phyloP scores from a whole-genome alignment of 2,888 invertebrate species.

The Luperina testacea region DNA sequence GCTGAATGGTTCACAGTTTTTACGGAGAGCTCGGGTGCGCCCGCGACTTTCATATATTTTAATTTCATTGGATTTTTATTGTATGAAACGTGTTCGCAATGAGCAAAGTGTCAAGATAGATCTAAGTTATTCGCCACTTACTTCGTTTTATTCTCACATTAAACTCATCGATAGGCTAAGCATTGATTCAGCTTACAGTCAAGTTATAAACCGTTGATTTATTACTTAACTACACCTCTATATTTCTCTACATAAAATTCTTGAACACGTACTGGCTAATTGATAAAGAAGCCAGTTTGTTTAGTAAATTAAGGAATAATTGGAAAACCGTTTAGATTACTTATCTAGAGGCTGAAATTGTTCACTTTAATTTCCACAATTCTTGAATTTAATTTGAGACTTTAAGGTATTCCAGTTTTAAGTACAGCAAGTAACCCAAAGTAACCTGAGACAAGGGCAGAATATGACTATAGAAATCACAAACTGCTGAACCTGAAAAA shows the following conservation, averaged over 20 bases:
- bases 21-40: constrained; percentile 61
- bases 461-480: neutral
- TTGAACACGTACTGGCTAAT: neutral
- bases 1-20: constrained; percentile 79
- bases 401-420: neutral
- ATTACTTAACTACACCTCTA: constrained; percentile 50
- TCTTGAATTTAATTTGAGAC: neutral
- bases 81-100: constrained; percentile 71
- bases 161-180: constrained; percentile 49
- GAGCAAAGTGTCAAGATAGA: constrained; percentile 56
- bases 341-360: neutral
- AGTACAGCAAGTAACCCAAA: neutral
- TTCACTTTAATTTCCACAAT: neutral
- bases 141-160: constrained; percentile 41
- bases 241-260: constrained; percentile 14
- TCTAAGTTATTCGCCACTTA: constrained; percentile 62
- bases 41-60: constrained; percentile 68
- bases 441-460: neutral
- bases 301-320: neutral
- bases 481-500: neutral
- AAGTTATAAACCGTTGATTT: constrained; percentile 42
- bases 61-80: constrained; percentile 78
- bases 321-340: neutral
- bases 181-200: constrained; percentile 36
- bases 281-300: constrained; percentile 6